Conservation (phyloP, 2,888 invertebrate species). For the Polydrusus tereticollis region DNA sequence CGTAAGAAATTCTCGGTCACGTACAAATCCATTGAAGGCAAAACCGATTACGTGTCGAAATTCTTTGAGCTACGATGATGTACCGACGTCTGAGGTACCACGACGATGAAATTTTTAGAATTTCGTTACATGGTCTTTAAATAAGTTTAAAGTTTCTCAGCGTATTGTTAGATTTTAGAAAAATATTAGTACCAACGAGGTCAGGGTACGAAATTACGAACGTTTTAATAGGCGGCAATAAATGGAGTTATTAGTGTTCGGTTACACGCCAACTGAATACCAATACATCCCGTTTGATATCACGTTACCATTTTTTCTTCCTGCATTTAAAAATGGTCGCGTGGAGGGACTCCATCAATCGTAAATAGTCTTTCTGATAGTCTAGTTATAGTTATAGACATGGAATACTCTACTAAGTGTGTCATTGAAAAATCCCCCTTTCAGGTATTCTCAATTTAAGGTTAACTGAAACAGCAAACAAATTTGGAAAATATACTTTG, state of each 20-base stretch:
- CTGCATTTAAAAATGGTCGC: not conserved
- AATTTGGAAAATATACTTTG: no score
- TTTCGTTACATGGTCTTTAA: no score
- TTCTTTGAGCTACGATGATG: not conserved
- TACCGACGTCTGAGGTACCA: not conserved
- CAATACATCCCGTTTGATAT: not conserved
- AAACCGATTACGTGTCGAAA: conserved; percentile 42
- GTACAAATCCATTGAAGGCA: conserved; percentile 44
- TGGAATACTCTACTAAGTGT: no score
- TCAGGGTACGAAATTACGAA: not conserved
- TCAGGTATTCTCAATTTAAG: no score
- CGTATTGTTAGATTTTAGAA: no score
- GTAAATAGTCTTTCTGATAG: not conserved
- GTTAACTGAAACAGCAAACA: no score
- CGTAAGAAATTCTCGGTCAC: conserved; percentile 42
- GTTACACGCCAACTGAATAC: not conserved
- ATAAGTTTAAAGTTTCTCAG: no score
- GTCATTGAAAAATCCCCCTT: no score
- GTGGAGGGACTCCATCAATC: not conserved
- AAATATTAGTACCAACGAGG: not conserved
- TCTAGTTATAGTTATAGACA: not conserved
- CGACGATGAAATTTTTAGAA: not conserved
- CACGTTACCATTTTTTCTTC: not conserved
- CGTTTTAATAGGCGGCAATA: not conserved
- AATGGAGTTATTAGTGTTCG: not conserved